Percentiles rank a stretch among this genome's conserved stretches.
phyloP scores from a whole-genome alignment of 2,888 invertebrate genomes.

The Hetaerina titia region DNA sequence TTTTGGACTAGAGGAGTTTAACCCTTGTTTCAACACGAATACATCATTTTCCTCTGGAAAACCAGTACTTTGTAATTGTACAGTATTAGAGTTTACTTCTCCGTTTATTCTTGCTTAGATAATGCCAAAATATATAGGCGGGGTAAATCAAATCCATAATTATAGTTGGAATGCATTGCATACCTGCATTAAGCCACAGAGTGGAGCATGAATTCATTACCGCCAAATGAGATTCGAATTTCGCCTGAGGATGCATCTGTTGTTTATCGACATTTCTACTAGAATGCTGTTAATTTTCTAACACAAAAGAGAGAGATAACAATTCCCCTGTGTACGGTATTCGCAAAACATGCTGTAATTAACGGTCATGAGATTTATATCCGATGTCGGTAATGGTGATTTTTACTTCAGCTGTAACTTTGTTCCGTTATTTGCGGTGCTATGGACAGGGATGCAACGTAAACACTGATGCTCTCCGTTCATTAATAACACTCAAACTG shows the following conservation, averaged over 20 bases:
- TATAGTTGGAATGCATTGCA: background rate
- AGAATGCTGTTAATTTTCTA: slow-evolving; percentile 6
- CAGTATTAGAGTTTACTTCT: background rate
- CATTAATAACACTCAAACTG: background rate
- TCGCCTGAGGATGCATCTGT: slow-evolving; percentile 22
- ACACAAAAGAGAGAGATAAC: background rate
- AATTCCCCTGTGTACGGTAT: background rate
- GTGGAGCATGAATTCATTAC: background rate
- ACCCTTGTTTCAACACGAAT: too few relatives aligned
- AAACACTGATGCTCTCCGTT: background rate
- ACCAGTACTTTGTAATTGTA: too few relatives aligned
- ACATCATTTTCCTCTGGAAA: too few relatives aligned
- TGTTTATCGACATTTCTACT: background rate
- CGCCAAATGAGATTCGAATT: background rate
- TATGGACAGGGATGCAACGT: background rate
- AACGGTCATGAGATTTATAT: background rate
- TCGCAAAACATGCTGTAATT: background rate
- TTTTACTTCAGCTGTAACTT: background rate
- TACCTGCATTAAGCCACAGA: background rate
- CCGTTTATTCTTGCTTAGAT: background rate
- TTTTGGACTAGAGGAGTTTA: too few relatives aligned
- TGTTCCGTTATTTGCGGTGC: background rate
- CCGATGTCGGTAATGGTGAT: background rate
- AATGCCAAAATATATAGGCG: background rate
- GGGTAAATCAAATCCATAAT: background rate